These are phyloP conservation scores for Siphlonurus alternatus DNA, from an alignment of 2,888 invertebrate species.

Conservation along the genomic window DNA sequence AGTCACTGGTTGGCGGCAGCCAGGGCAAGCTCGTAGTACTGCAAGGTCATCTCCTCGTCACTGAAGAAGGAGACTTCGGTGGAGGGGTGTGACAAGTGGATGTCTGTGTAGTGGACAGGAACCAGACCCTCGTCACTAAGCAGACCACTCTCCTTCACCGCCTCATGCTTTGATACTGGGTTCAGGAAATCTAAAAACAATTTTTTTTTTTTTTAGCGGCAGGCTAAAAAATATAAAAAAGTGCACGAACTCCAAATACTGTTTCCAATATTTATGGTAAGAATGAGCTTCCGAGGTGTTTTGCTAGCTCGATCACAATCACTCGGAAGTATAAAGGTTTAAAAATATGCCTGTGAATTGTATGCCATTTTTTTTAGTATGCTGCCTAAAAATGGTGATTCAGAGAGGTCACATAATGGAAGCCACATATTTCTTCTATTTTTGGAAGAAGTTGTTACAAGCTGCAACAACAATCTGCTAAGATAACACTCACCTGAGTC, in stretches of 20 bases:
- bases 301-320: too few species aligned
- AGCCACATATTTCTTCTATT: too few species aligned
- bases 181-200: constrained; percentile 34
- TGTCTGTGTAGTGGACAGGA: background rate
- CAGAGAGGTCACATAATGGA: too few species aligned
- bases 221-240: too few species aligned
- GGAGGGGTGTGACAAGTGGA: background rate
- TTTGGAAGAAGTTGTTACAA: too few species aligned
- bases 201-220: background rate
- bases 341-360: too few species aligned
- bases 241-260: too few species aligned
- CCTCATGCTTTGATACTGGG: constrained; percentile 58
- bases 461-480: too few species aligned
- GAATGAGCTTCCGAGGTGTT: too few species aligned
- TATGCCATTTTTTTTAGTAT: too few species aligned
- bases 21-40: background rate
- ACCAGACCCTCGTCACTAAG: constrained; percentile 18
- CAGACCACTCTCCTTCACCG: constrained; percentile 60
- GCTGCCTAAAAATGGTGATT: too few species aligned
- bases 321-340: too few species aligned
- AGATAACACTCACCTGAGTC: background rate
- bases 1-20: background rate
- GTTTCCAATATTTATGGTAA: background rate
- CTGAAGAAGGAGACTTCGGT: background rate
- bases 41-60: background rate